phyloP scores from a whole-genome alignment of 2,888 invertebrate genomes.

The Rhamphomyia laevipes region DNA sequence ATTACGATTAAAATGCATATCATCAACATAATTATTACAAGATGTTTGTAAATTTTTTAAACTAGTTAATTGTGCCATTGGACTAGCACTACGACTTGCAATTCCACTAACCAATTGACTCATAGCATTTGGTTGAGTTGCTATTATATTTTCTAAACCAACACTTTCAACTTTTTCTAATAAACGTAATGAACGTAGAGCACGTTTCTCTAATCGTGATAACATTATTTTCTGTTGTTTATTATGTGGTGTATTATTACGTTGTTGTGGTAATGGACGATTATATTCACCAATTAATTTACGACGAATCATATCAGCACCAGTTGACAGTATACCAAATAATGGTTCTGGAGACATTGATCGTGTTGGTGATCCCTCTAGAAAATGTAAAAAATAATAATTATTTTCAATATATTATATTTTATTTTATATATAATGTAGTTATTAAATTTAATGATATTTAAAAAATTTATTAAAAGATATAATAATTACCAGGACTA shows the following conservation, averaged over 20 bases:
- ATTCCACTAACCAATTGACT: conserved; percentile 45
- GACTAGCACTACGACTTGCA: conserved; percentile 56
- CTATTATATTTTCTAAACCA: conserved; percentile 55
- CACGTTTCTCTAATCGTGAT: conserved; percentile 33
- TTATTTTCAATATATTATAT: not conserved
- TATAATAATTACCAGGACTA: conserved; percentile 50
- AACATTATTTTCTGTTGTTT: conserved; percentile 33
- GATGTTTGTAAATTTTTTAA: conserved; percentile 45
- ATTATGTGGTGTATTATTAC: conserved; percentile 22
- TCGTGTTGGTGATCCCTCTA: conserved; percentile 45
- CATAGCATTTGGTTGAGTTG: conserved; percentile 45
- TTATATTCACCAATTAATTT: conserved; percentile 45
- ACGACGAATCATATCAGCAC: conserved; percentile 52
- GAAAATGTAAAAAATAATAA: not conserved
- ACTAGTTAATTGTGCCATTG: conserved; percentile 69
- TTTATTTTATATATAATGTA: not conserved
- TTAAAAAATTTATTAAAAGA: not conserved
- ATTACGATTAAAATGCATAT: conserved; percentile 39
- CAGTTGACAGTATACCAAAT: conserved; percentile 47
- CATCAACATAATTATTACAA: conserved; percentile 32
- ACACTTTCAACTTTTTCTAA: conserved; percentile 57
- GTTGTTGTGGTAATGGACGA: conserved; percentile 26
- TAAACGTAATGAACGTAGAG: conserved; percentile 43
- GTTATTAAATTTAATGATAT: not conserved
- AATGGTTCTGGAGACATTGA: conserved; percentile 36